Conservation (phyloP, 2,797 vertebrate species). For the Anguilla anguilla region DNA sequence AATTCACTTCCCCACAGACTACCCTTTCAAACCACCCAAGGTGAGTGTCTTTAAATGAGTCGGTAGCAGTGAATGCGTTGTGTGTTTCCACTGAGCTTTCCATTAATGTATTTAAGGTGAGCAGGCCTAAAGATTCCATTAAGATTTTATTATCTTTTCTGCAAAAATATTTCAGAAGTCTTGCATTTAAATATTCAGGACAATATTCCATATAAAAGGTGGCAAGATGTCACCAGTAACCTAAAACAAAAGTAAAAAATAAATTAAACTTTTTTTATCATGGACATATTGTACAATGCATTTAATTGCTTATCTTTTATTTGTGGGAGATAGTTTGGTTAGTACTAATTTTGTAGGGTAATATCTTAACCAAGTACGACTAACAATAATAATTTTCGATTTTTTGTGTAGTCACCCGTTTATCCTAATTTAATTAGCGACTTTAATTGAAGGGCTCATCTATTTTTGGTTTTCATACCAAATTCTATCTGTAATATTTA, state of each 20-base stretch:
- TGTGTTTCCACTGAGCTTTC: neutral
- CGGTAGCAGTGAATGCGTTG: neutral
- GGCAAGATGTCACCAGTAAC: neutral
- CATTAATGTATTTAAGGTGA: neutral
- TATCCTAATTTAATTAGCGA: neutral
- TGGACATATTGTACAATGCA: neutral
- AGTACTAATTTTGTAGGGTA: neutral
- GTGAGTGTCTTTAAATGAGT: constrained; percentile 46
- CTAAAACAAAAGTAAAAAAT: neutral
- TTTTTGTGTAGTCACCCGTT: neutral
- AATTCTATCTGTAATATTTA: too few species aligned
- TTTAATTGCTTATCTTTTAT: neutral
- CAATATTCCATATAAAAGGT: neutral
- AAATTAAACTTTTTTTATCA: neutral
- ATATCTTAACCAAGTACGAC: neutral
- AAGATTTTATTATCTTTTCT: neutral
- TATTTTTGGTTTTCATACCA: too few species aligned
- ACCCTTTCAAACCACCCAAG: constrained; percentile 85
- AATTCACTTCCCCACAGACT: constrained; percentile 85
- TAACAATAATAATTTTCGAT: neutral
- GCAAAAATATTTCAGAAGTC: neutral
- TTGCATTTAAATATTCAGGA: neutral
- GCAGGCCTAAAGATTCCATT: neutral
- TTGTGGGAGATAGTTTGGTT: neutral
- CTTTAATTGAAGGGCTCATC: neutral